Percentiles rank a stretch among this genome's conserved stretches.
These are phyloP conservation scores for Pardosa pseudoannulata DNA, from an alignment of 2,888 invertebrate genomes.

Conservation along the genomic window DNA sequence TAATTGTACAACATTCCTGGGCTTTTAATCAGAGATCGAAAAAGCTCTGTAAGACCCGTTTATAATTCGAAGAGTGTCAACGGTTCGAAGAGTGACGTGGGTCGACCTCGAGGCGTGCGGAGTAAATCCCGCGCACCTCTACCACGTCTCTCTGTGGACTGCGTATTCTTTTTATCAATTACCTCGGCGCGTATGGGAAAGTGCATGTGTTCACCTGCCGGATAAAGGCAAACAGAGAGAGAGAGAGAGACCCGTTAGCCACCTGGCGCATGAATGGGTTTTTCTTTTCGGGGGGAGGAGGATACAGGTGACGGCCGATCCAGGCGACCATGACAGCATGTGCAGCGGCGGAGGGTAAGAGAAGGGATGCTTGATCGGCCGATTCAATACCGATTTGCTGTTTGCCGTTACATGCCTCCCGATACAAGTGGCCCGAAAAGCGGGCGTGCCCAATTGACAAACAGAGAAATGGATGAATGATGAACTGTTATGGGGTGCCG, in stretches of 20 bases:
- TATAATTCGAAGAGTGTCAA: too few relatives aligned
- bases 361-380: background rate
- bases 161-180: constrained; percentile 2
- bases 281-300: constrained; percentile 18
- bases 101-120: too few relatives aligned
- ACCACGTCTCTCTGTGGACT: background rate
- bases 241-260: constrained; percentile 36
- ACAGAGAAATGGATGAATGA: too few relatives aligned
- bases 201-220: constrained; percentile 58
- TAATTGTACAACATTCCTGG: too few relatives aligned
- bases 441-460: too few relatives aligned
- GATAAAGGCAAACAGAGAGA: constrained; percentile 48
- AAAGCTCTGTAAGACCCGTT: too few relatives aligned
- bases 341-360: background rate
- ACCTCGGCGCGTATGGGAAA: constrained; percentile 21
- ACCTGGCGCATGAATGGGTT: constrained; percentile 48
- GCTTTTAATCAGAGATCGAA: too few relatives aligned
- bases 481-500: too few relatives aligned
- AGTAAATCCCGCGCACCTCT: too few relatives aligned
- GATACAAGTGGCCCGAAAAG: background rate
- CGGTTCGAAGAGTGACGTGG: too few relatives aligned
- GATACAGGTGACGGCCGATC: constrained; percentile 13
- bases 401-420: background rate
- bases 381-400: background rate
- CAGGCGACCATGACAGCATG: background rate